Evolutionary conservation across 1,140 invertebrate genomes (phyloP), one percentile per base, ranked within the genome.

Genomic region (Belonocnema kinseyi): DNA sequence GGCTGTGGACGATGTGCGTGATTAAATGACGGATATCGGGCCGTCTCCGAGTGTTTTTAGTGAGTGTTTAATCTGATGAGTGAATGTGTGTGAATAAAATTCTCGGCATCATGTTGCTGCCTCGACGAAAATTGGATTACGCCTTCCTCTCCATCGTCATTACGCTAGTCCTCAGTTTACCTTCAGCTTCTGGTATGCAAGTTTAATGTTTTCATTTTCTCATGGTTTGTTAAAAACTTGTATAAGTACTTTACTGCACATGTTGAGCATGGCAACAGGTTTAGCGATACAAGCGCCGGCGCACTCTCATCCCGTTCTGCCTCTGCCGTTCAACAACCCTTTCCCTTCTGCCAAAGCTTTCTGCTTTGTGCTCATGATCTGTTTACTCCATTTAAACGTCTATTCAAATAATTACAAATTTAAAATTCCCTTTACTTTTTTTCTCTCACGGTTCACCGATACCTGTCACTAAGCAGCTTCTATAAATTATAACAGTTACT

Each of bases 81-180:
- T 26, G 21, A 26, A 77, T 83, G 80, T 87, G 85, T 89, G 85
- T 85, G 86, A 81, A 83, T 83, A 83, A 86, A 80, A 85, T 80
- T 76, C 13, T 86, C 87, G 85, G 85, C 87, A 82, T 80, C 85
- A 90, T 90, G 89, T 79, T 82, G 82, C 82, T 85, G 82, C 80
- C 87, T 78, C 84, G 84, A 77, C 87, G 85, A 85, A 88, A 87
- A 88, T 89, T 90, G 89, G 89, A 90, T 90, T 90, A 90, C 87
- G 85, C 83, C 83, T 80, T 84, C 61, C 74, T 83, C 72, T 82
- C 77, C 50, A 74, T 90, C 71, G 80, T 80, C 74, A 72, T 84
- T 77, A 33, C 81, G 83, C 72, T 87, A 52, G 7, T 85, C 33
- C 75, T 78, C 74, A 75, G 78, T 46, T 52, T 89, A 26, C 84